Conservation (phyloP, 2,113 vertebrate species). For the Cepphus grylle region DNA sequence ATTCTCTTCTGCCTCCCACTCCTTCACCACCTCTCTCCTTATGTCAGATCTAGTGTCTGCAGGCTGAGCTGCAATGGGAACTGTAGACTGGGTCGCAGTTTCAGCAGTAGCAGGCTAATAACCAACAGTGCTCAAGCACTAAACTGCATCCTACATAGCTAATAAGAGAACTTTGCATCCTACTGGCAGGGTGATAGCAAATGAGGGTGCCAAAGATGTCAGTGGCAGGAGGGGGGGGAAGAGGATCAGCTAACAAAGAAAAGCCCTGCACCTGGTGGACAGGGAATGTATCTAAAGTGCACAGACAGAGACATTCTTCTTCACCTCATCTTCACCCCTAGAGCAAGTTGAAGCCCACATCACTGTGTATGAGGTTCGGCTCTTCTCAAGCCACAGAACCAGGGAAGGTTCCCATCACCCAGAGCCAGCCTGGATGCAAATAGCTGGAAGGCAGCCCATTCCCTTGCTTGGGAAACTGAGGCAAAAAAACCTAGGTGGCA, state of each 20-base stretch:
- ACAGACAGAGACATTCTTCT: neutral
- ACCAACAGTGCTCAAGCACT: accelerated
- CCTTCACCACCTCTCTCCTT: neutral
- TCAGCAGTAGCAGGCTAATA: neutral
- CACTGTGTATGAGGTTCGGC: accelerated
- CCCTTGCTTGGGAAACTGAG: neutral
- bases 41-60: neutral
- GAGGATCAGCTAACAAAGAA: neutral
- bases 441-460: neutral
- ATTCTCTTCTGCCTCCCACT: neutral
- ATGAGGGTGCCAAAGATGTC: neutral
- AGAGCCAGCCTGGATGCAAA: neutral
- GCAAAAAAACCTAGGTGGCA: neutral
- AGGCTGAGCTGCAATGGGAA: neutral
- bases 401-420: neutral
- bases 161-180: neutral
- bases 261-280: no score
- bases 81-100: neutral
- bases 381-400: neutral
- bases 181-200: accelerated
- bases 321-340: accelerated
- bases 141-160: neutral
- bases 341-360: neutral
- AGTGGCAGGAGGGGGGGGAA: neutral
- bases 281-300: neutral